Conservation (phyloP, 2,113 vertebrate genomes). For the Dinomys branickii region DNA sequence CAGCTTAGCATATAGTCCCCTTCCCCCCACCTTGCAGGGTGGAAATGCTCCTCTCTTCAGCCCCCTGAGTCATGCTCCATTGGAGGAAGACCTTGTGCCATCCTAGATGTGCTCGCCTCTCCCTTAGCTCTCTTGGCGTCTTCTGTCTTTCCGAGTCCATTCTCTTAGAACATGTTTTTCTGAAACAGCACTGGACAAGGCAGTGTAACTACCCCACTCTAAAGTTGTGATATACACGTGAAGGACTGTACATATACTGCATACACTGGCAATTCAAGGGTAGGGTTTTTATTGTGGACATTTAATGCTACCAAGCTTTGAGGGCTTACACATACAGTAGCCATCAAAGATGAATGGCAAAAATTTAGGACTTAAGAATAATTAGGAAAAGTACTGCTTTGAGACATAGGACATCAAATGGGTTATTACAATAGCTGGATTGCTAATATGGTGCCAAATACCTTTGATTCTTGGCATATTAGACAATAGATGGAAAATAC, state of each 20-base stretch:
- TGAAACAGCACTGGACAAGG: not conserved
- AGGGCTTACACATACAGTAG: not conserved
- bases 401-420: slow-evolving; percentile 14
- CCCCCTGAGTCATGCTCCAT: not conserved
- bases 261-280: not conserved
- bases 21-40: not conserved
- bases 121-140: not conserved
- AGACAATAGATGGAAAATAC: slow-evolving; percentile 60
- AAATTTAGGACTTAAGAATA: slow-evolving; percentile 8
- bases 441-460: slow-evolving; percentile 28
- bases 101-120: not conserved
- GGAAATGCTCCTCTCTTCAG: not conserved
- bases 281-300: not conserved
- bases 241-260: not conserved
- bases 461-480: slow-evolving; percentile 39
- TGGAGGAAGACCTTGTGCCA: too few relatives aligned
- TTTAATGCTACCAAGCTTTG: slow-evolving; percentile 17
- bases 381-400: slow-evolving; percentile 39
- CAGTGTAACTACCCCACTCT: not conserved
- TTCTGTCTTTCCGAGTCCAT: not conserved
- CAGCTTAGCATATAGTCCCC: not conserved
- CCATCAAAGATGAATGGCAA: slow-evolving; percentile 6
- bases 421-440: slow-evolving; percentile 7
- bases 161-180: not conserved
- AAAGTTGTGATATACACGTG: not conserved